These are phyloP conservation scores for Plemyria rubiginata DNA, from an alignment of 2,888 invertebrate genomes.

Conservation along the genomic window DNA sequence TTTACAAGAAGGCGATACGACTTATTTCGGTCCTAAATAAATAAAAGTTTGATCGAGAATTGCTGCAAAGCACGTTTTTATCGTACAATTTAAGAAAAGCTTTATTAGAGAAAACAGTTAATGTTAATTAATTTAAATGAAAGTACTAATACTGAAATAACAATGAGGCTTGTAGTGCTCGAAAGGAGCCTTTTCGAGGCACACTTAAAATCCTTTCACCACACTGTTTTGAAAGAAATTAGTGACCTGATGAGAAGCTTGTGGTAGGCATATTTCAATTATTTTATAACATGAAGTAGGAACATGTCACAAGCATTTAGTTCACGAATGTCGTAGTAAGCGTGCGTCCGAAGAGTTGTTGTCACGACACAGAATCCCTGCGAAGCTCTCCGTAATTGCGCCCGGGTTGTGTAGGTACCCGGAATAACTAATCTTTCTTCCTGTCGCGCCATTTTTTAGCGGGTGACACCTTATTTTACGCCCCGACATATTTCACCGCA, in stretches of 20 bases:
- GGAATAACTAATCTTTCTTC: conserved; percentile 68
- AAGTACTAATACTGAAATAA: neutral
- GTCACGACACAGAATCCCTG: conserved; percentile 8
- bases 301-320: no score
- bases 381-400: conserved; percentile 22
- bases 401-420: conserved; percentile 49
- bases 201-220: no score
- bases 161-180: neutral
- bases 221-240: no score
- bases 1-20: conserved; percentile 50
- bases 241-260: no score
- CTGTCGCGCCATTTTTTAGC: conserved; percentile 62
- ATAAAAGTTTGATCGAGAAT: conserved; percentile 32
- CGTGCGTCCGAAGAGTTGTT: conserved; percentile 4
- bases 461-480: conserved; percentile 70
- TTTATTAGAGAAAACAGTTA: conserved; percentile 11
- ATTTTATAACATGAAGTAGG: no score
- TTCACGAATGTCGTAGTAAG: neutral
- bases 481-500: conserved; percentile 56
- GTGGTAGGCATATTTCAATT: no score
- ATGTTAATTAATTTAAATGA: conserved; percentile 11
- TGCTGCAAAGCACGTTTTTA: conserved; percentile 23
- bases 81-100: conserved; percentile 26
- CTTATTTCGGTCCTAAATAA: conserved; percentile 54
- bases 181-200: no score